A percentile compares a stretch with the other conserved stretches of the same genome.
phyloP scores from a whole-genome alignment of 2,797 vertebrate genomes.

The Fistularia commersonii region DNA sequence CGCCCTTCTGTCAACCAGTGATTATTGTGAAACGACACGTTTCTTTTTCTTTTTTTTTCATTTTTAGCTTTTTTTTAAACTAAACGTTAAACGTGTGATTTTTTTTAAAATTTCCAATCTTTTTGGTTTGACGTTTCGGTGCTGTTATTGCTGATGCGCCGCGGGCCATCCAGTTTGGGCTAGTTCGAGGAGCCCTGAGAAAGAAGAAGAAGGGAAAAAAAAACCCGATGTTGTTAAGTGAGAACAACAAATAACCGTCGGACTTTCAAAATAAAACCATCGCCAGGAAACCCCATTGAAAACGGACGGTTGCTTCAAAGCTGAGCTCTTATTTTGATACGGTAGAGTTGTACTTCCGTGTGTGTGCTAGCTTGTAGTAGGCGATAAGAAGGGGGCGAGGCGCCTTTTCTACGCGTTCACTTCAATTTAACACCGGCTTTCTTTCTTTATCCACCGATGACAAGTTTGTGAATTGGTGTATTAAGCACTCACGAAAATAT shows the following conservation, averaged over 20 bases:
- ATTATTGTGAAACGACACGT: neutral
- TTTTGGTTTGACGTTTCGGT: conserved; percentile 19
- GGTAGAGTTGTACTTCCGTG: fast-evolving
- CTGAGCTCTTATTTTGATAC: conserved; percentile 48
- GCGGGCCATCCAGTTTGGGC: conserved; percentile 73
- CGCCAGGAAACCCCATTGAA: neutral
- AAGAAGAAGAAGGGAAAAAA: conserved; percentile 12
- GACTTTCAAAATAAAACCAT: conserved; percentile 44
- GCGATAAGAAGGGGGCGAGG: conserved; percentile 45
- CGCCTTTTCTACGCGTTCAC: conserved; percentile 27
- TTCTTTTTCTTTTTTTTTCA: too few relatives aligned
- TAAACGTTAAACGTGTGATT: too few relatives aligned
- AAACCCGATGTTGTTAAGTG: conserved; percentile 14
- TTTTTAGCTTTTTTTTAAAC: too few relatives aligned
- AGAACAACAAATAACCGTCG: fast-evolving
- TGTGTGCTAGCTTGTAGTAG: conserved; percentile 11
- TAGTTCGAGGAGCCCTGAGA: conserved; percentile 64
- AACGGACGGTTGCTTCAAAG: fast-evolving
- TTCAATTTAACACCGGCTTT: neutral
- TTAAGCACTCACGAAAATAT: too few relatives aligned
- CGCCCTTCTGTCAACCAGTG: conserved; percentile 33
- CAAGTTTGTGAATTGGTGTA: too few relatives aligned
- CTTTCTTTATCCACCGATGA: too few relatives aligned
- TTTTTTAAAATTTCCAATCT: neutral
- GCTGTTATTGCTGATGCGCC: conserved; percentile 33